These are phyloP conservation scores for Ips typographus DNA, from an alignment of 1,140 invertebrate genomes.

Conservation along the genomic window DNA sequence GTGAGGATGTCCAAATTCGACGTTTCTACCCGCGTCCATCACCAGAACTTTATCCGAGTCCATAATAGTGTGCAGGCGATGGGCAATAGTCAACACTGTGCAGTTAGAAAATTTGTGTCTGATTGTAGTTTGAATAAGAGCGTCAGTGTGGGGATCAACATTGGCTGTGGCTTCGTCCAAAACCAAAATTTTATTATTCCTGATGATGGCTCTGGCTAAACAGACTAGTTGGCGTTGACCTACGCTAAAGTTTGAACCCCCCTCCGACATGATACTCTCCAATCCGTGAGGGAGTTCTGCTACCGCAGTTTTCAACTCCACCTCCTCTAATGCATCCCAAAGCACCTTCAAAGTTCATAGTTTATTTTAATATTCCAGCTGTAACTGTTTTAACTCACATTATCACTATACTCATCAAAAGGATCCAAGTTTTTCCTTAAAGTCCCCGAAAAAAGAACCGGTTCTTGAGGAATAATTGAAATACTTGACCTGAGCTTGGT, in stretches of 20 bases:
- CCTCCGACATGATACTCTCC: slow-evolving; percentile 63
- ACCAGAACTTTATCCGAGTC: slow-evolving; percentile 66
- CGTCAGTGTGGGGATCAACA: slow-evolving; percentile 62
- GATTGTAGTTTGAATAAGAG: slow-evolving; percentile 63
- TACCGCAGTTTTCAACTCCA: slow-evolving; percentile 65
- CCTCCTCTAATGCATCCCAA: slow-evolving; percentile 80
- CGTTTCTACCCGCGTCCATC: slow-evolving; percentile 59
- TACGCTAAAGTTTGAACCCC: slow-evolving; percentile 57
- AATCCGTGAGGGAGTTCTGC: slow-evolving; percentile 47
- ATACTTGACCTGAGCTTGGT: slow-evolving; percentile 70
- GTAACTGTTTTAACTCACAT: slow-evolving; percentile 59
- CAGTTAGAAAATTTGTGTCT: slow-evolving; percentile 59
- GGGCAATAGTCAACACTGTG: slow-evolving; percentile 72
- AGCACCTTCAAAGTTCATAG: slow-evolving; percentile 56
- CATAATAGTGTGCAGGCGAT: slow-evolving; percentile 70
- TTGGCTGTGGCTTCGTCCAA: slow-evolving; percentile 73
- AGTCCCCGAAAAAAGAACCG: slow-evolving; percentile 78
- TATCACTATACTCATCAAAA: slow-evolving; percentile 68
- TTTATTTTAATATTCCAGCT: not conserved
- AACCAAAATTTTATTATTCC: slow-evolving; percentile 61
- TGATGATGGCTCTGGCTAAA: slow-evolving; percentile 64
- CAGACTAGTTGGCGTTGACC: slow-evolving; percentile 61
- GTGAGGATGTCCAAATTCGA: slow-evolving; percentile 62
- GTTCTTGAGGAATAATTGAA: slow-evolving; percentile 83
- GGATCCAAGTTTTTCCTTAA: slow-evolving; percentile 85